Evolutionary conservation across 2,797 vertebrate species (phyloP).

Genomic region (Lutjanus argentimaculatus): DNA sequence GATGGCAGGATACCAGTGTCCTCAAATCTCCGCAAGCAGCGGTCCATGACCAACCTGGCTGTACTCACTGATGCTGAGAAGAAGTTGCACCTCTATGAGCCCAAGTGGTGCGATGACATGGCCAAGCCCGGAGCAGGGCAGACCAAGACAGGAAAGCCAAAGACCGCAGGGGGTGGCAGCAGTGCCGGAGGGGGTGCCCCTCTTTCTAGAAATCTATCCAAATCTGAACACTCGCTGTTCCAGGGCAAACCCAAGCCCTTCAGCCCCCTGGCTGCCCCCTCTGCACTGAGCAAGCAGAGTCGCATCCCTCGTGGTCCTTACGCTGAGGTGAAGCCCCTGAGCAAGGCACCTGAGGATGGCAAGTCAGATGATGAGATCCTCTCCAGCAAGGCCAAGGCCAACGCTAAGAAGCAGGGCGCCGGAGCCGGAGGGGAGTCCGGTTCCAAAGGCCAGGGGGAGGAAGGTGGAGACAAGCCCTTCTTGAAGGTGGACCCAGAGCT

Average conservation of each 20-base stretch:
- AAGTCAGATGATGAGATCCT: conserved; percentile 96
- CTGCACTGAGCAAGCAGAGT: conserved; percentile 89
- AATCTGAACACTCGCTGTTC: conserved; percentile 96
- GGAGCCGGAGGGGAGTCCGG: conserved; percentile 81
- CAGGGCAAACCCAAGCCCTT: conserved; percentile 92
- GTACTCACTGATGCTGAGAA: conserved; percentile 97
- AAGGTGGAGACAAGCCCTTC: conserved; percentile 93
- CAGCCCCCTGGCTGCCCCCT: conserved; percentile 88
- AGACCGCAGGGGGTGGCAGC: conserved; percentile 77
- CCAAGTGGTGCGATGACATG: conserved; percentile 97
- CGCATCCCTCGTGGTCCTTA: conserved; percentile 97
- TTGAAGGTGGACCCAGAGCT: conserved; percentile 98
- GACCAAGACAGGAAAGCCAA: conserved; percentile 85
- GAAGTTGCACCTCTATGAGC: conserved; percentile 96
- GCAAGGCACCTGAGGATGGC: conserved; percentile 92
- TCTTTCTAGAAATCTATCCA: conserved; percentile 94
- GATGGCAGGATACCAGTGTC: conserved; percentile 88
- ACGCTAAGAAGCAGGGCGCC: conserved; percentile 80
- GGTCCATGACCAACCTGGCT: conserved; percentile 96
- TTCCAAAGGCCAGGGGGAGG: conserved; percentile 87
- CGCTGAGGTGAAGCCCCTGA: conserved; percentile 97
- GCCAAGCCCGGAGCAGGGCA: conserved; percentile 87
- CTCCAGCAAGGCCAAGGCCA: conserved; percentile 91
- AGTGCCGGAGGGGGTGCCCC: conserved; percentile 78
- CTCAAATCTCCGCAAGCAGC: conserved; percentile 95